Conservation (phyloP, 53 echinoderm and acorn worm species). For the Henricia sp. region DNA sequence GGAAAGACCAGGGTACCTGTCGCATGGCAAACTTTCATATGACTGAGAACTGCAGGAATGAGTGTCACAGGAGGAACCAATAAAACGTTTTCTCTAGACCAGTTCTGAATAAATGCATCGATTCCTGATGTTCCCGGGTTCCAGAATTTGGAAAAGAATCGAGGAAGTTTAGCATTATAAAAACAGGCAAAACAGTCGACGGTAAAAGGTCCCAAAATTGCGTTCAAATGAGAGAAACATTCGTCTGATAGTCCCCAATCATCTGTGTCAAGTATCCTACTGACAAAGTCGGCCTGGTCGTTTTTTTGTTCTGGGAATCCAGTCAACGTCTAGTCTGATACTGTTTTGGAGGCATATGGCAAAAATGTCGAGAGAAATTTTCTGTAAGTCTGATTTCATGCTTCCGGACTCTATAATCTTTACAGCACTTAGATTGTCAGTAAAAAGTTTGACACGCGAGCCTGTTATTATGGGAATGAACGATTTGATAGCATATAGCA, state of each 20-base stretch:
- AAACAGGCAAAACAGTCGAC: constrained; percentile 23
- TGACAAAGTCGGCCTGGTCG: constrained; percentile 49
- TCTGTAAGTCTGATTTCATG: constrained; percentile 14
- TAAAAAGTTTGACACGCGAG: neutral
- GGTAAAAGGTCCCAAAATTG: constrained; percentile 11
- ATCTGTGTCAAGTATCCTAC: constrained; percentile 37
- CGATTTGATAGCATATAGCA: neutral
- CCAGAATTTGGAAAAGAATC: constrained; percentile 34
- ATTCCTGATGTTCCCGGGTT: constrained; percentile 10
- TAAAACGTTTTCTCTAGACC: neutral
- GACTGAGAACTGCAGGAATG: neutral
- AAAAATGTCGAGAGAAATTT: constrained; percentile 6
- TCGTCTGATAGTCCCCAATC: constrained; percentile 32
- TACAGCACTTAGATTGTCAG: constrained; percentile 35
- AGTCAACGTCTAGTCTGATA: constrained; percentile 1
- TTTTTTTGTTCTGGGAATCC: constrained; percentile 35
- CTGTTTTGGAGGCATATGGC: neutral
- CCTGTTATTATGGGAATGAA: constrained; percentile 1
- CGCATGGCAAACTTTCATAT: neutral
- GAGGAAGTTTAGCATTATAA: constrained; percentile 16
- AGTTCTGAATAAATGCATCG: constrained; percentile 31
- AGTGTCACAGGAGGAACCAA: constrained; percentile 13
- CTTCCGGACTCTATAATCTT: constrained; percentile 19
- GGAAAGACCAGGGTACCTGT: constrained; percentile 10
- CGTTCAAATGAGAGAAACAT: neutral